Conservation (phyloP, 2,888 invertebrate species). For the Andrena camellia region DNA sequence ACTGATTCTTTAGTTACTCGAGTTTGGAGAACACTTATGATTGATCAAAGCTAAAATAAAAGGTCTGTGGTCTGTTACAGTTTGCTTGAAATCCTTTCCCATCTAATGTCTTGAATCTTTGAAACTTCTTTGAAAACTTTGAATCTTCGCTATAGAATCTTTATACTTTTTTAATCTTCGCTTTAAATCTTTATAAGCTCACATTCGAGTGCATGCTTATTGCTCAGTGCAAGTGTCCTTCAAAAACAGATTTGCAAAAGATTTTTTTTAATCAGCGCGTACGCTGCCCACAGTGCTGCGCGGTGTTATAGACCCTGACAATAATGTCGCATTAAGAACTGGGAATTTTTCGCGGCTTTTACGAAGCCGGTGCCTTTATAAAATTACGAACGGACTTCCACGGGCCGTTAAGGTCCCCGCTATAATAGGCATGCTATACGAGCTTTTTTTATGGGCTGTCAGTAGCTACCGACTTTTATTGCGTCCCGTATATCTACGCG, state of each 20-base stretch:
- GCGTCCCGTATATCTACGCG: neutral
- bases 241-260: neutral
- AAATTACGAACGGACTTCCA: constrained; percentile 32
- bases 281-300: constrained; percentile 1
- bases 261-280: constrained; percentile 2
- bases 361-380: constrained; percentile 37
- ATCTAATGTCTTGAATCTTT: neutral
- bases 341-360: constrained; percentile 34
- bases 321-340: constrained; percentile 34
- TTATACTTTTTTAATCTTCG: neutral
- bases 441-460: constrained; percentile 18
- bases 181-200: no score
- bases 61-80: no score
- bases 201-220: neutral
- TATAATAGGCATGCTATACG: constrained; percentile 33
- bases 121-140: neutral
- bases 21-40: no score
- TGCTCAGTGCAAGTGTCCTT: neutral
- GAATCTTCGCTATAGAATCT: neutral
- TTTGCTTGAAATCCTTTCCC: no score
- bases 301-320: constrained; percentile 20
- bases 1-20: no score
- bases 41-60: no score
- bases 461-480: constrained; percentile 31
- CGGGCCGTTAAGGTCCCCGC: constrained; percentile 23